Conservation (phyloP, 2,797 vertebrate species). For the Acropternis orthonyx region DNA sequence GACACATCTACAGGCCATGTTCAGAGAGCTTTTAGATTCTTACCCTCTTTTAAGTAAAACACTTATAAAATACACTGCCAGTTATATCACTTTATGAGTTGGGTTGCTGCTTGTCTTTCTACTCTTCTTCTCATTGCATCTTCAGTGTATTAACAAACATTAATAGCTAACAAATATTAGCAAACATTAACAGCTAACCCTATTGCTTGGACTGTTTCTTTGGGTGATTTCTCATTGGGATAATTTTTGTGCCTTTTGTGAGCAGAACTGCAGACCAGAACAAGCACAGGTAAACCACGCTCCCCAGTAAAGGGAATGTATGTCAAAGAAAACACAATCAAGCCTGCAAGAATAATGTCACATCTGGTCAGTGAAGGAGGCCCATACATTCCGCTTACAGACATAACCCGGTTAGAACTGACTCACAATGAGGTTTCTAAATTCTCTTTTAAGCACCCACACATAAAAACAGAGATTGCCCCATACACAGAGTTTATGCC, state of each 20-base stretch:
- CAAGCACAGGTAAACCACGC: background rate
- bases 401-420: background rate
- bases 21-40: background rate
- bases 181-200: background rate
- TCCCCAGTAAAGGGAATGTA: background rate
- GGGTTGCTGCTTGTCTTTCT: background rate
- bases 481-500: background rate
- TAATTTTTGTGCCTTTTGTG: background rate
- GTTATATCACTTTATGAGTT: background rate
- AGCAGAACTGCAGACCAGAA: background rate
- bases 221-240: background rate
- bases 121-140: background rate
- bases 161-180: background rate
- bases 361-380: background rate
- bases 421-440: background rate
- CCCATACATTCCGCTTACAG: rapidly evolving
- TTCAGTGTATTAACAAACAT: background rate
- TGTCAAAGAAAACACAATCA: background rate
- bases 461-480: background rate
- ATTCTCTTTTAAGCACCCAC: background rate
- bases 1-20: background rate
- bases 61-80: background rate
- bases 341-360: background rate
- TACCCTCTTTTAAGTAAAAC: background rate
- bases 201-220: background rate